A percentile compares a stretch with the other conserved stretches of the same genome.
These are phyloP conservation scores for Harpagoxenus sublaevis DNA, from an alignment of 2,888 invertebrate genomes.

Conservation along the genomic window DNA sequence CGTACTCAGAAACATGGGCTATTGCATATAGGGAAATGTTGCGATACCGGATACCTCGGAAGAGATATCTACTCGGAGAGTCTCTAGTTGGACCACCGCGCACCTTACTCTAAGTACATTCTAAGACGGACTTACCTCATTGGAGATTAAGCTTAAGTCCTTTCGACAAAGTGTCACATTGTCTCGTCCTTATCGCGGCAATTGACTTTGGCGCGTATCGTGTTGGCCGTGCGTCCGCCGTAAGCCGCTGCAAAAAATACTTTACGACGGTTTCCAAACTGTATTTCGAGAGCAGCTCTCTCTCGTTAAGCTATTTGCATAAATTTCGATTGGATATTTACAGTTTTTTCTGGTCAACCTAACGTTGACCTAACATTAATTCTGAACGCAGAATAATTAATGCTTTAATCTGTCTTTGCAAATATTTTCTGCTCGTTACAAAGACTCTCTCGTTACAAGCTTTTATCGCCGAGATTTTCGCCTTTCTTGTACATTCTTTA, in stretches of 20 bases:
- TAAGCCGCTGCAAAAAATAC: slow-evolving; percentile 52
- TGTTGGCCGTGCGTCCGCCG: slow-evolving; percentile 45
- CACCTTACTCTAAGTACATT: slow-evolving; percentile 46
- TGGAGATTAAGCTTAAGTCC: slow-evolving; percentile 80
- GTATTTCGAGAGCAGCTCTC: background rate
- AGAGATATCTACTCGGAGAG: slow-evolving; percentile 25
- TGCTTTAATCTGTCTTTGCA: background rate
- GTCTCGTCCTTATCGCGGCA: slow-evolving; percentile 80
- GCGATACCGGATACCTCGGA: slow-evolving; percentile 1
- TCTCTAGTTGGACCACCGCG: slow-evolving; percentile 10
- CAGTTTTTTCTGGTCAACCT: background rate
- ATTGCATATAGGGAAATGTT: background rate
- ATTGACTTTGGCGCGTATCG: slow-evolving; percentile 73
- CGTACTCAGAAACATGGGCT: background rate
- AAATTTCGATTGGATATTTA: background rate
- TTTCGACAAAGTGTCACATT: slow-evolving; percentile 81
- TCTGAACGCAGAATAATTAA: background rate
- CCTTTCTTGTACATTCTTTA: background rate
- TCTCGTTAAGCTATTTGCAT: background rate
- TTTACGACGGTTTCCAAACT: slow-evolving; percentile 5
- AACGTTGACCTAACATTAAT: background rate
- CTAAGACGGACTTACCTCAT: slow-evolving; percentile 77
- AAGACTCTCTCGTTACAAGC: background rate
- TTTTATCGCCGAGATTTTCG: background rate
- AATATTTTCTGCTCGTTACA: background rate